Conservation (phyloP, 2,113 vertebrate species). For the Tragelaphus strepsiceros region DNA sequence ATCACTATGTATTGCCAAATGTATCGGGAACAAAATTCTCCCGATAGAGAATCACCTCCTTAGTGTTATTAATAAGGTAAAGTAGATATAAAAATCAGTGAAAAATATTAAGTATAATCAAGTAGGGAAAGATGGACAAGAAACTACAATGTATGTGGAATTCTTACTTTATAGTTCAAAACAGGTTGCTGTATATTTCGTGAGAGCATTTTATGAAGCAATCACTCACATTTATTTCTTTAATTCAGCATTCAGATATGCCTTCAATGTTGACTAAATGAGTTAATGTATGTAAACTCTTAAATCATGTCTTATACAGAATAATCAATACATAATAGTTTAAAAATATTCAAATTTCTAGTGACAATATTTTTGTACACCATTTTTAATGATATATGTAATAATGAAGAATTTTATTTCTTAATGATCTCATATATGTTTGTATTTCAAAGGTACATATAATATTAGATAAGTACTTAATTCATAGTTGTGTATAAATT, state of each 20-base stretch:
- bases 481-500: not conserved
- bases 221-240: not conserved
- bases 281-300: not conserved
- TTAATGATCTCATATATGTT: not conserved
- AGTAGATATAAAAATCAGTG: not conserved
- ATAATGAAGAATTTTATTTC: not conserved
- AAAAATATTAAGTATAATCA: not conserved
- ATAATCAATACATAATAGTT: not conserved
- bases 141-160: not conserved
- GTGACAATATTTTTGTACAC: not conserved
- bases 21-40: not conserved
- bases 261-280: not conserved
- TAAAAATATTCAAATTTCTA: not conserved
- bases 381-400: not conserved
- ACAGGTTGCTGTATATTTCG: not conserved
- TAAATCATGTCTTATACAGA: not conserved
- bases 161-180: not conserved
- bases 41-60: not conserved
- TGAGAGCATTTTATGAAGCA: not conserved
- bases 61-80: not conserved
- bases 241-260: not conserved
- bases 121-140: not conserved
- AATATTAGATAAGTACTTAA: not conserved
- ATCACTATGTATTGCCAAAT: not conserved
- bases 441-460: not conserved